Evolutionary conservation across 2,888 invertebrate genomes (phyloP), one percentile per base, ranked within the genome.

Genomic region (Silvanus unidentatus): DNA sequence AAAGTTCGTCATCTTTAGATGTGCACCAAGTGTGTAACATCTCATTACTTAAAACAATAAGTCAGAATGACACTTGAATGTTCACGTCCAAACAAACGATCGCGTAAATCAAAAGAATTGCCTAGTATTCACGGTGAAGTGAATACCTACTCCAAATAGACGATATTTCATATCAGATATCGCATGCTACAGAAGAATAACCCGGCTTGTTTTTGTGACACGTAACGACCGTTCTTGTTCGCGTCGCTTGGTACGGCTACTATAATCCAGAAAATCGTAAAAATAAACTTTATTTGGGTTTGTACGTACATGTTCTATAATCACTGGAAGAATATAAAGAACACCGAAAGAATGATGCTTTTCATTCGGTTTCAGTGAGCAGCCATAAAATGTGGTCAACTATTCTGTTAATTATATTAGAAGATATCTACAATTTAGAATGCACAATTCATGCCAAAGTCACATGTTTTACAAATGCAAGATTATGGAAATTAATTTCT

Each of bases 51-150:
- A 52, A 51, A 51, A 57, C 58, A 56, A 54, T 58, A 59, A 59
- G 58, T 59, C 57, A 57, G 41, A 53, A 54, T 53, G 56, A 55
- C 55, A 56, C 57, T 54, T 46, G 49, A 55, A 27, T 54, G 50
- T 54, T 53, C 53, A 45, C 49, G 61, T 61, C 58, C 61, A 63
- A 64, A 64, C 64, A 64, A 62, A 62, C 60, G 62, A 61, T 62
- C 62, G 61, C 62, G 59, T 63, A 63, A 63, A 63, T 63, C 61
- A 64, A 59, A 59, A 62, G 62, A 63, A 64, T 62, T 60, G 62
- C 62, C 55, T 47, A 12, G 52, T 58, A 55, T 62, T 63, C 59
- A 63, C 60, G 62, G 58, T 57, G 53, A 59, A 62, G 60, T 60
- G 62, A 62, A 61, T 62, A 62, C 62, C 59, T 58, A 52, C 54